These are phyloP conservation scores for Temnothorax longispinosus DNA, from an alignment of 1,140 invertebrate species.

Conservation along the genomic window DNA sequence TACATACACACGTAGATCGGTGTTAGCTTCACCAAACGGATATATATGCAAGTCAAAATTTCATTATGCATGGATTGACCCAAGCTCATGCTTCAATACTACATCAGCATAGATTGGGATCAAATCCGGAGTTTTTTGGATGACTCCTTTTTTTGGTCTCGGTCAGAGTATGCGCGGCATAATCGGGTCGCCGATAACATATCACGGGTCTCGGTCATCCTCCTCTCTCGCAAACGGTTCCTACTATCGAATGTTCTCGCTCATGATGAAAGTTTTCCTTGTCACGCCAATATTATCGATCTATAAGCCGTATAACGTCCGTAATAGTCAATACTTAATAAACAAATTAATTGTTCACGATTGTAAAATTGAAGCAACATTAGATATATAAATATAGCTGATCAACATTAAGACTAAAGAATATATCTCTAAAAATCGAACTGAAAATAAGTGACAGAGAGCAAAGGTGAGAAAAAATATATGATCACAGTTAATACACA, in stretches of 20 bases:
- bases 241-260: not conserved
- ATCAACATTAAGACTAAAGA: not conserved
- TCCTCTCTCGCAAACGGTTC: constrained; percentile 15
- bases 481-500: not conserved
- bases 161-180: constrained; percentile 47
- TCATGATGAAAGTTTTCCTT: not conserved
- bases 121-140: constrained; percentile 71
- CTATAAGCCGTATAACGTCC: not conserved
- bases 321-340: not conserved
- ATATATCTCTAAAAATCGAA: not conserved
- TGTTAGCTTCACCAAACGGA: constrained; percentile 12
- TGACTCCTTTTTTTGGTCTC: constrained; percentile 62
- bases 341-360: not conserved
- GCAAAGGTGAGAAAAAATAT: not conserved
- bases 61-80: constrained; percentile 80
- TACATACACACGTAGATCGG: not conserved
- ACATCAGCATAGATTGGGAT: constrained; percentile 79
- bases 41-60: constrained; percentile 74
- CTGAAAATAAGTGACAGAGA: not conserved
- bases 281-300: not conserved
- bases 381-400: not conserved
- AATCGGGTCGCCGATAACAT: constrained; percentile 61
- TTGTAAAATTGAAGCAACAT: not conserved
- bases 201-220: constrained; percentile 11
- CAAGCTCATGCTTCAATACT: constrained; percentile 71